Evolutionary conservation across 2,797 vertebrate genomes (phyloP), one percentile per base, ranked within the genome.

Genomic region (Alcedo atthis): DNA sequence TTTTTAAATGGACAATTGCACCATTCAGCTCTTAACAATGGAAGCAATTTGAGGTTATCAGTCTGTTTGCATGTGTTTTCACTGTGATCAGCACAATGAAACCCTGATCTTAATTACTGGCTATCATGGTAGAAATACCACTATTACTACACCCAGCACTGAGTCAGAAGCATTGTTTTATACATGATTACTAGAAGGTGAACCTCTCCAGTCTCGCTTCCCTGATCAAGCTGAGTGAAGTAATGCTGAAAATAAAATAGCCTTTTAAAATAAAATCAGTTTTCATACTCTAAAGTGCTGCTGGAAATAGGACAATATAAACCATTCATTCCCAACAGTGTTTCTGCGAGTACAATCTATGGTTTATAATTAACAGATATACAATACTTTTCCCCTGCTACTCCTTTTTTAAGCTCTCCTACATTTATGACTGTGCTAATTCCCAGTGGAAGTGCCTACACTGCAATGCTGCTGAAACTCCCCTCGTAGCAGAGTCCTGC

Each of bases 251-350:
- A 95, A 94, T 93, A 89, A 96, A 94, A 91, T 9, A 87, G 76
- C 63, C 82, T 87, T 93, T 96, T 87, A 87, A 95, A 96, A 92
- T 67, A 81, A 96, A 95, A 92, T 74, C 93, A 91, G 92, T 89
- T 96, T 94, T 87, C 93, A 79, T 8, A 91, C 87, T 81, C 59
- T 89, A 45, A 95, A 96, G 93, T 89, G 82, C 85, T 91, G 80
- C 82, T 92, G 70, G 76, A 95, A 94, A 90, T 79, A 94, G 76
- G 88, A 89, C 84, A 93, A 94, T 94, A 78, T 63, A 59, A 85
- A 80, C 92, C 92, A 73, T 92, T 95, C 69, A 76, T 57, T 94
- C 81, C 85, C 32, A 0, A 54, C 92, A 73, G 84, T 11, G 59
- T 78, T 93, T 93, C 95, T 90, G 86, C 51, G 2, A 94, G 85